Percentiles rank a stretch among this genome's conserved stretches.
These are phyloP conservation scores for Malurus elegans DNA, from an alignment of 2,113 vertebrate species.

Conservation along the genomic window DNA sequence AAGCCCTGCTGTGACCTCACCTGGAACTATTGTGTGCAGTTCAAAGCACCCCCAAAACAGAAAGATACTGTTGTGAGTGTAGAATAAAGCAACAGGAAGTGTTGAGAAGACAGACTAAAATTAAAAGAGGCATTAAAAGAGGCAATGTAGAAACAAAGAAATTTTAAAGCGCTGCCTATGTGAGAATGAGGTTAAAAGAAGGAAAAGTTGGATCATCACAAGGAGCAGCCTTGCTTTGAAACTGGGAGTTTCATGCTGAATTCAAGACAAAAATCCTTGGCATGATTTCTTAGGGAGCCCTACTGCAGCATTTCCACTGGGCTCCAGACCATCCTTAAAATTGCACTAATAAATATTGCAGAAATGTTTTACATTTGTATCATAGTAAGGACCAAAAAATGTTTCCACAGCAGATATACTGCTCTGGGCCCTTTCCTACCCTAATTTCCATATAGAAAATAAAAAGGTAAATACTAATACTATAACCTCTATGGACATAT, in stretches of 20 bases:
- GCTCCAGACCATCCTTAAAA: background rate
- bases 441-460: background rate
- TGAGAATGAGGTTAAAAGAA: background rate
- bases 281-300: background rate
- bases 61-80: background rate
- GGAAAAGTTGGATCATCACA: background rate
- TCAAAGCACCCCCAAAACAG: background rate
- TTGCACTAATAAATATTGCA: background rate
- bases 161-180: background rate
- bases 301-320: background rate
- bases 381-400: background rate
- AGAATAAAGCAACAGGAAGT: background rate
- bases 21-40: background rate
- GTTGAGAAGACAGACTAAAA: background rate
- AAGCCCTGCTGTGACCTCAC: background rate
- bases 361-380: background rate
- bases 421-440: background rate
- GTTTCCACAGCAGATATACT: background rate
- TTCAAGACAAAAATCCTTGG: background rate
- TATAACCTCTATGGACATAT: background rate
- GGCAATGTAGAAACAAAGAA: background rate
- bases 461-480: background rate
- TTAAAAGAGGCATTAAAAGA: background rate
- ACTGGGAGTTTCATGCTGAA: background rate
- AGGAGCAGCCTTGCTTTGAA: background rate